These are phyloP conservation scores for Sebastes iracundus DNA, from an alignment of 2,797 vertebrate species.

Conservation along the genomic window DNA sequence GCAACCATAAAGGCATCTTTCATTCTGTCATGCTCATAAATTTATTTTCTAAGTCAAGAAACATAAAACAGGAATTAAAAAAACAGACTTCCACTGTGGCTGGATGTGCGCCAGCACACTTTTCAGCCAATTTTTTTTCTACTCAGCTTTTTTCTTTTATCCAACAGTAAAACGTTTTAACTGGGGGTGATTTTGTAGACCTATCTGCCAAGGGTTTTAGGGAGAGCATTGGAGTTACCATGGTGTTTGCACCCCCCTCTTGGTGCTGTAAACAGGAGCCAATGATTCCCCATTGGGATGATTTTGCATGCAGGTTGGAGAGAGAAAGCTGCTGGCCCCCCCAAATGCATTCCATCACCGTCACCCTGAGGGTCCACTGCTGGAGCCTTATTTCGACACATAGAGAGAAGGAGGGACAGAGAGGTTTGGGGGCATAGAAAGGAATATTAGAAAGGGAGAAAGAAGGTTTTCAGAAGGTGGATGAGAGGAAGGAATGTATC, in stretches of 20 bases:
- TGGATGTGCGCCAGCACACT: conserved; percentile 71
- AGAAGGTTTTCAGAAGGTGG: conserved; percentile 43
- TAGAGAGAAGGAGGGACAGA: conserved; percentile 40
- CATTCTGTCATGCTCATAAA: conserved; percentile 79
- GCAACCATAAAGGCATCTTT: conserved; percentile 68
- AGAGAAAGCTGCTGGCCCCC: conserved; percentile 71
- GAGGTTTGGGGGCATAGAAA: conserved; percentile 53
- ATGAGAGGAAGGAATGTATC: conserved; percentile 45
- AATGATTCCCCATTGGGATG: conserved; percentile 76
- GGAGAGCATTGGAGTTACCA: conserved; percentile 74
- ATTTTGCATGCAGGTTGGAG: conserved; percentile 79
- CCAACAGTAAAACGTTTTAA: conserved; percentile 73
- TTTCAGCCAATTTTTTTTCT: conserved; percentile 67
- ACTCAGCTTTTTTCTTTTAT: conserved; percentile 61
- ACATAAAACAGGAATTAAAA: conserved; percentile 80
- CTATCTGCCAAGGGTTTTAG: conserved; percentile 72
- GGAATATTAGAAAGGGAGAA: conserved; percentile 45
- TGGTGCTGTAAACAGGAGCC: conserved; percentile 70
- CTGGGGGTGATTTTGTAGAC: conserved; percentile 68
- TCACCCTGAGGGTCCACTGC: conserved; percentile 76
- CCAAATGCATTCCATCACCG: conserved; percentile 81
- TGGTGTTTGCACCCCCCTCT: conserved; percentile 60
- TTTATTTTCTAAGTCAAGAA: conserved; percentile 81
- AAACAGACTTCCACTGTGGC: conserved; percentile 71
- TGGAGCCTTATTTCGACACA: conserved; percentile 68